Evolutionary conservation across 2,113 vertebrate genomes (phyloP).

Genomic region (Protomyctophum bolini): DNA sequence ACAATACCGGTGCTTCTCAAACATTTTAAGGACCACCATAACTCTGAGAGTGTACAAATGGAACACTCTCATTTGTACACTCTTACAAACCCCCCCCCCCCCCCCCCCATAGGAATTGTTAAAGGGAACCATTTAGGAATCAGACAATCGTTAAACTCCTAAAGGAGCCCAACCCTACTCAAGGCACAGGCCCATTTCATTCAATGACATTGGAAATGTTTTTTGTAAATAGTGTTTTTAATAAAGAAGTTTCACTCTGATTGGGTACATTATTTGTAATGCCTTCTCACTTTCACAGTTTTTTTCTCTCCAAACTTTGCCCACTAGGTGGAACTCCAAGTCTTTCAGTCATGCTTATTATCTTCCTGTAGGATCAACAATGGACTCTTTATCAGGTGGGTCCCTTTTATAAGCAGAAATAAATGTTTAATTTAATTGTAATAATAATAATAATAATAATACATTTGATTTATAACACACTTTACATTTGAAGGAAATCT

Average conservation of each 20-base stretch:
- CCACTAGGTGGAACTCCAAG: slow-evolving; percentile 63
- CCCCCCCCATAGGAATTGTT: too few species aligned
- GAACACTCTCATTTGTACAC: too few species aligned
- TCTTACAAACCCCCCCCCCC: too few species aligned
- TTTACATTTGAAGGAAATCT: background rate
- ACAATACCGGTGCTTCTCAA: too few species aligned
- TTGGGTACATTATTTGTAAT: slow-evolving; percentile 5
- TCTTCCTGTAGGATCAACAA: background rate
- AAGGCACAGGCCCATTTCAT: slow-evolving; percentile 22
- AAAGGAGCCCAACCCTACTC: too few species aligned
- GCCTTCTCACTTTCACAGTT: slow-evolving; percentile 4
- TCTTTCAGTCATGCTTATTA: background rate
- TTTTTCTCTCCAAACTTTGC: slow-evolving; percentile 41
- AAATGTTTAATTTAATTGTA: background rate
- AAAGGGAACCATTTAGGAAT: too few species aligned
- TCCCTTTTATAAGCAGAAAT: background rate
- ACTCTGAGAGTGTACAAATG: too few species aligned
- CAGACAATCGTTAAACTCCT: too few species aligned
- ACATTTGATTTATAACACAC: background rate
- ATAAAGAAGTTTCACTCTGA: slow-evolving; percentile 40
- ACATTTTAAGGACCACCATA: too few species aligned
- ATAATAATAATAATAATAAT: background rate
- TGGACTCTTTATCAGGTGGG: background rate
- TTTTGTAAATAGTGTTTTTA: slow-evolving; percentile 44
- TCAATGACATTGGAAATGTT: slow-evolving; percentile 34